phyloP scores from a whole-genome alignment of 2,113 vertebrate species.

The Anarrhichthys ocellatus region DNA sequence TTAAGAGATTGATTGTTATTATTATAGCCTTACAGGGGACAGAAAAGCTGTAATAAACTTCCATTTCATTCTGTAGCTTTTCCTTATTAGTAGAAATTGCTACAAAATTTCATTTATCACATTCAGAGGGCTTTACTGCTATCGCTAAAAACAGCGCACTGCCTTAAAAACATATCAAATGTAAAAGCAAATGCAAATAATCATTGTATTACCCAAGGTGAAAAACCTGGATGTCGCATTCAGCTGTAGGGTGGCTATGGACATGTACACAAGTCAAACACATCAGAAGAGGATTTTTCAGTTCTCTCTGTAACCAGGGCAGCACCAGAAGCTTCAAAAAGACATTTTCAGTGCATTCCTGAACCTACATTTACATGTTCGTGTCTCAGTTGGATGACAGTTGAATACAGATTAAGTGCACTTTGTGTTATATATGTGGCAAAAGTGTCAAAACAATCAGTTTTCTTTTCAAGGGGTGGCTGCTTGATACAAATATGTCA shows the following conservation, averaged over 20 bases:
- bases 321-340: constrained; percentile 24
- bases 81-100: neutral
- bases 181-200: neutral
- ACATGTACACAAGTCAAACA: constrained; percentile 1
- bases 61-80: neutral
- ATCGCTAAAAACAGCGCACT: neutral
- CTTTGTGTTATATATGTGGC: constrained; percentile 11
- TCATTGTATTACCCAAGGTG: neutral
- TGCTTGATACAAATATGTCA: neutral
- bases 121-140: neutral
- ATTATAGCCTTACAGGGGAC: neutral
- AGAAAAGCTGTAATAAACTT: constrained; percentile 8
- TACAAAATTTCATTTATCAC: neutral
- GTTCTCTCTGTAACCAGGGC: constrained; percentile 7
- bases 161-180: neutral
- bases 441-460: constrained; percentile 6
- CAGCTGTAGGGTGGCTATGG: neutral
- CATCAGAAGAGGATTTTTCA: constrained; percentile 2
- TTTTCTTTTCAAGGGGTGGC: neutral
- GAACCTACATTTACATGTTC: constrained; percentile 24
- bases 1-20: constrained; percentile 17
- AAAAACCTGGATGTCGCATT: neutral
- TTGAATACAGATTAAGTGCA: constrained; percentile 53
- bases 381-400: constrained; percentile 30
- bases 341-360: constrained; percentile 32